A percentile compares a stretch with the other conserved stretches of the same genome.
phyloP scores from a whole-genome alignment of 2,888 invertebrate genomes.

The Operophtera brumata region DNA sequence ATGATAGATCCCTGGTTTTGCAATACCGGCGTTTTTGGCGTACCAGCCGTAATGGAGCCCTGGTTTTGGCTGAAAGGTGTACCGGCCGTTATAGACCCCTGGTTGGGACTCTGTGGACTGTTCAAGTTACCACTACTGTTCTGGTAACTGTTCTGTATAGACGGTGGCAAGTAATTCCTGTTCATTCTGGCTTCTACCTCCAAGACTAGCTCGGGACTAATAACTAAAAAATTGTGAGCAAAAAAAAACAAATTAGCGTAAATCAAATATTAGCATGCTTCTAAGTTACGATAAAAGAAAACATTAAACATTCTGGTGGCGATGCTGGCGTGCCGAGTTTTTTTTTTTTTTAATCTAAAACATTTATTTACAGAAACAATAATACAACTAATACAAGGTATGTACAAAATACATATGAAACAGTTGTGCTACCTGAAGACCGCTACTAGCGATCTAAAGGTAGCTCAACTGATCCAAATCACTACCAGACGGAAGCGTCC shows the following conservation, averaged over 20 bases:
- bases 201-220: slow-evolving; percentile 93
- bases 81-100: slow-evolving; percentile 13
- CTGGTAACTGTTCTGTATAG: slow-evolving; percentile 70
- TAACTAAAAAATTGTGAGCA: slow-evolving; percentile 81
- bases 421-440: too few relatives aligned
- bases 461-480: too few relatives aligned
- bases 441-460: too few relatives aligned
- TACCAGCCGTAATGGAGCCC: slow-evolving; percentile 12
- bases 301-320: neutral
- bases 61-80: slow-evolving; percentile 13
- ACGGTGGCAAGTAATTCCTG: slow-evolving; percentile 88
- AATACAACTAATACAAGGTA: too few relatives aligned
- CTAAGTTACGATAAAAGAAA: neutral
- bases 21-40: neutral
- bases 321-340: neutral
- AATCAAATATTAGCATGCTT: slow-evolving; percentile 44
- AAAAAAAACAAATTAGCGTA: slow-evolving; percentile 38
- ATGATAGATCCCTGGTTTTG: neutral
- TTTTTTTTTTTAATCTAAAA: neutral
- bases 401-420: too few relatives aligned
- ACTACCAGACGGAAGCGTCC: too few relatives aligned
- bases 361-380: too few relatives aligned
- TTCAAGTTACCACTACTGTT: slow-evolving; percentile 29
- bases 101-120: slow-evolving; percentile 43
- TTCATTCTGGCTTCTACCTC: slow-evolving; percentile 95